Conservation (phyloP, 2,888 invertebrate genomes). For the Andrena bicolor region DNA sequence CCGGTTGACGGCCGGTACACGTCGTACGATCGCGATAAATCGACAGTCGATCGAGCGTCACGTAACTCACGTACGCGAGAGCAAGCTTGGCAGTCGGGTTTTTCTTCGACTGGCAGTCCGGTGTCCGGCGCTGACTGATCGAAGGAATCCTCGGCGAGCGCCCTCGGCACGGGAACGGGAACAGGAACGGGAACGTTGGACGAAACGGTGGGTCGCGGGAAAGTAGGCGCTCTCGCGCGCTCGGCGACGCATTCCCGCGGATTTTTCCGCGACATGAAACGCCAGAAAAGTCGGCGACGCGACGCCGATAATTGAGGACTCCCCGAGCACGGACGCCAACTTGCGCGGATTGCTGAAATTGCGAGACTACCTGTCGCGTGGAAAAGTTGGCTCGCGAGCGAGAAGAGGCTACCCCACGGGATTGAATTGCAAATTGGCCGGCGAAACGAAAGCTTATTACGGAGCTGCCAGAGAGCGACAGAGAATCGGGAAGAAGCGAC, state of each 20-base stretch:
- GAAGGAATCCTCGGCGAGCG: constrained; percentile 70
- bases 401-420: neutral
- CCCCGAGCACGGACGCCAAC: constrained; percentile 1
- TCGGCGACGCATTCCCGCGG: constrained; percentile 74
- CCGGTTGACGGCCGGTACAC: constrained; percentile 70
- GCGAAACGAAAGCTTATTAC: constrained; percentile 28
- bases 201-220: constrained; percentile 67
- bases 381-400: constrained; percentile 11
- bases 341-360: constrained; percentile 34
- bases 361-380: constrained; percentile 27
- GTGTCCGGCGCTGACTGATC: constrained; percentile 72
- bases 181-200: constrained; percentile 34
- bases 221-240: constrained; percentile 74
- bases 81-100: constrained; percentile 73
- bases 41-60: constrained; percentile 78
- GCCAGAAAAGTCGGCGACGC: constrained; percentile 46
- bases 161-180: constrained; percentile 37
- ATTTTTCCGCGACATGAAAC: constrained; percentile 72
- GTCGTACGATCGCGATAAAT: constrained; percentile 78
- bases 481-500: neutral
- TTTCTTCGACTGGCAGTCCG: constrained; percentile 72
- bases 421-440: constrained; percentile 48
- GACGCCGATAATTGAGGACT: constrained; percentile 48
- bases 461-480: neutral
- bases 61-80: constrained; percentile 81